Conservation (phyloP, 1,140 invertebrate species). For the Micrasema minimum region DNA sequence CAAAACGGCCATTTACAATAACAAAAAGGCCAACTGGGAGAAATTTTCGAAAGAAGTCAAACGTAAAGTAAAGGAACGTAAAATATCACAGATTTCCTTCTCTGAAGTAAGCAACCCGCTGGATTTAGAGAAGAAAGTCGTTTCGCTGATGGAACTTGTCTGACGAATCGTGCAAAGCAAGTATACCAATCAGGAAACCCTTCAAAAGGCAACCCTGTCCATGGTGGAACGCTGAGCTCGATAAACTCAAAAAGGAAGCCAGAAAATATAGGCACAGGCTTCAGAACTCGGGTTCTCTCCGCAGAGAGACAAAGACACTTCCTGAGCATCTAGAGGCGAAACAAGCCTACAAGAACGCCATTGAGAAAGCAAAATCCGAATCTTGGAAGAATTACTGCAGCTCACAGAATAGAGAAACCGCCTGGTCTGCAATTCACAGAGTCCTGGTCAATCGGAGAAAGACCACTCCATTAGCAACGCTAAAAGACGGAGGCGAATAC, state of each 20-base stretch:
- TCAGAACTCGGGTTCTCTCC: neutral
- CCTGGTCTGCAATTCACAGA: conserved; percentile 1
- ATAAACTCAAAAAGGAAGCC: neutral
- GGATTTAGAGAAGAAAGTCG: neutral
- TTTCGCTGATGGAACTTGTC: neutral
- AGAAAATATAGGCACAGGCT: neutral
- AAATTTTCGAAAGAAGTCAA: neutral
- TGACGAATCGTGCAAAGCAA: neutral
- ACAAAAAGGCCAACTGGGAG: neutral
- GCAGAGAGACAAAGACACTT: neutral
- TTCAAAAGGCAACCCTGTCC: neutral
- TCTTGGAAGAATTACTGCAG: neutral
- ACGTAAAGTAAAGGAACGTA: neutral
- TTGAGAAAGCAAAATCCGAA: neutral
- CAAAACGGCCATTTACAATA: neutral
- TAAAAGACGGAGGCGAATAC: neutral
- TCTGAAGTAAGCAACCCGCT: neutral
- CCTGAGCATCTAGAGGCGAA: neutral
- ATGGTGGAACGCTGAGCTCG: neutral
- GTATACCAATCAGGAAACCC: neutral
- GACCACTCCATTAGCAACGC: neutral
- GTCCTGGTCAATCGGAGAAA: neutral
- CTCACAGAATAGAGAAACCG: neutral
- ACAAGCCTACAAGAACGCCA: neutral
- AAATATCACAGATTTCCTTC: neutral